phyloP scores from a whole-genome alignment of 2,888 invertebrate species.

The Hymenopus coronatus region DNA sequence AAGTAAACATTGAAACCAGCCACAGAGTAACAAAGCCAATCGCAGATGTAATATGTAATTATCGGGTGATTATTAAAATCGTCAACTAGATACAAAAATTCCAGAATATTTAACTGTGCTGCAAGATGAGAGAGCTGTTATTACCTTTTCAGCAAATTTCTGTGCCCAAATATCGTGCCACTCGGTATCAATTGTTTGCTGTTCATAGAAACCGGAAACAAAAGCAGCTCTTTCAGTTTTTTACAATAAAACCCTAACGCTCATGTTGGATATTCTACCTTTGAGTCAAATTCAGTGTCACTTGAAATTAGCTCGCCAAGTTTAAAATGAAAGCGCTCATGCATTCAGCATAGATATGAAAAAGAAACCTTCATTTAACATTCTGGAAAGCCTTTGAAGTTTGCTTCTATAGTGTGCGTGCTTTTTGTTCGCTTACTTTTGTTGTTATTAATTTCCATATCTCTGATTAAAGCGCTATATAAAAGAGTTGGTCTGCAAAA shows the following conservation, averaged over 20 bases:
- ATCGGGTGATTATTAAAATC: too few relatives aligned
- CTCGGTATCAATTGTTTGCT: background rate
- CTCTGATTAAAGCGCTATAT: background rate
- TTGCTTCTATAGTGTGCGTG: background rate
- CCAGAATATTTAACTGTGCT: too few relatives aligned
- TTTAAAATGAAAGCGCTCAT: background rate
- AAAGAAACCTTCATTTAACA: background rate
- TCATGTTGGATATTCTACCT: background rate
- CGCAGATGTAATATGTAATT: too few relatives aligned
- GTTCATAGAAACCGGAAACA: background rate
- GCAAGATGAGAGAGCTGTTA: too few relatives aligned
- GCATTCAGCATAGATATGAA: background rate
- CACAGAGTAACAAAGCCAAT: too few relatives aligned
- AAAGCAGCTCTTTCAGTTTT: background rate
- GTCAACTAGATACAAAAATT: too few relatives aligned
- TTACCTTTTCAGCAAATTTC: too few relatives aligned
- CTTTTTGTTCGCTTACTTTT: background rate
- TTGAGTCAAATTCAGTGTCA: background rate
- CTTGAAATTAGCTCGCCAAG: background rate
- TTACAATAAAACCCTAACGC: background rate
- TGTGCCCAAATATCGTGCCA: too few relatives aligned
- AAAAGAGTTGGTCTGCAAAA: background rate
- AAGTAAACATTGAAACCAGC: too few relatives aligned
- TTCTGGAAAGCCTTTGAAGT: background rate
- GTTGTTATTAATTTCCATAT: background rate